Conservation (phyloP, 2,888 invertebrate genomes). For the Andricus quercusramuli region DNA sequence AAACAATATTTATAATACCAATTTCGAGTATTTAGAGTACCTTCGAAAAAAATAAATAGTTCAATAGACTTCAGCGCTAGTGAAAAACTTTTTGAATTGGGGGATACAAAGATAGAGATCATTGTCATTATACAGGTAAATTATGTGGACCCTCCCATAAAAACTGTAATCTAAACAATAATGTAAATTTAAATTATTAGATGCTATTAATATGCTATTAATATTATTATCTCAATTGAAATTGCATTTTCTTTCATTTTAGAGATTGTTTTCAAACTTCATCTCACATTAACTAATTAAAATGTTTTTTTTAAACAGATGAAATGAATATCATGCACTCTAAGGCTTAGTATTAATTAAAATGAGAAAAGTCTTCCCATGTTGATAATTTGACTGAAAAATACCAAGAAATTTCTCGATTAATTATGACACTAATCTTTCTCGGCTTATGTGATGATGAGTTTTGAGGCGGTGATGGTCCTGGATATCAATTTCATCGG, state of each 20-base stretch:
- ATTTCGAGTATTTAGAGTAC: no score
- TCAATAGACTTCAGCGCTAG: no score
- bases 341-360: slow-evolving; percentile 20
- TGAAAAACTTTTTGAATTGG: no score
- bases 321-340: neutral
- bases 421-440: slow-evolving; percentile 1
- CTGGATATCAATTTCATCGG: slow-evolving; percentile 55
- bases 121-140: no score
- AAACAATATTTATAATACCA: no score
- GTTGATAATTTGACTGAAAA: neutral
- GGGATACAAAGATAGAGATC: no score
- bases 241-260: neutral
- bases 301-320: slow-evolving; percentile 1
- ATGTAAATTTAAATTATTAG: no score
- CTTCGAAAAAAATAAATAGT: no score
- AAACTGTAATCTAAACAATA: no score
- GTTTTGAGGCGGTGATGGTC: slow-evolving; percentile 12
- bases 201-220: no score
- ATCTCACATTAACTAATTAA: slow-evolving; percentile 5
- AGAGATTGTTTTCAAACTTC: slow-evolving; percentile 16
- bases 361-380: neutral
- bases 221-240: neutral
- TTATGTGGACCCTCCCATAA: no score
- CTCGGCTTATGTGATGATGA: neutral
- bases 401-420: slow-evolving; percentile 30